Conservation (phyloP, 2,797 vertebrate species). For the Lindbergichthys nudifrons region DNA sequence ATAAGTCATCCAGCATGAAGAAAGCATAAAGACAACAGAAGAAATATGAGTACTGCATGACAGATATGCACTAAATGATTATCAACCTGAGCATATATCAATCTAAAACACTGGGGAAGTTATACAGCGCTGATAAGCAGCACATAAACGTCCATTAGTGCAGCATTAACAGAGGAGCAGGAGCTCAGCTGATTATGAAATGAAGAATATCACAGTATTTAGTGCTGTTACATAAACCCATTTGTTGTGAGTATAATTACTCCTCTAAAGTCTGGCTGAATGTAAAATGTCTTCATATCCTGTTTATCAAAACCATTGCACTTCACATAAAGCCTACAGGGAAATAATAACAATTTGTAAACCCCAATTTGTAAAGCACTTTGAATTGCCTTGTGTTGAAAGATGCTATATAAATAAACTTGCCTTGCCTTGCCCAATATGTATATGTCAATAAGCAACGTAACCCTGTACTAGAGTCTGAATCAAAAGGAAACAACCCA, state of each 20-base stretch:
- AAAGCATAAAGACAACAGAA: no score
- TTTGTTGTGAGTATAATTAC: neutral
- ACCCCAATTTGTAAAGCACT: no score
- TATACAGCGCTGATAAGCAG: neutral
- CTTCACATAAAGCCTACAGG: neutral
- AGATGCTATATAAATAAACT: no score
- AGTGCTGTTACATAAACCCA: neutral
- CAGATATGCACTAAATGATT: no score
- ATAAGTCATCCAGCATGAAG: no score
- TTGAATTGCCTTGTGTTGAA: no score
- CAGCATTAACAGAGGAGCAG: neutral
- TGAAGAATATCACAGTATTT: neutral
- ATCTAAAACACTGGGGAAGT: no score
- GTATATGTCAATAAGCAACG: no score
- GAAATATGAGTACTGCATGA: no score
- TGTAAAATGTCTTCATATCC: neutral
- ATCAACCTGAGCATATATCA: no score
- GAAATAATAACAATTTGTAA: neutral
- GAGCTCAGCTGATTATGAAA: constrained; percentile 4
- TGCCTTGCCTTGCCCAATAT: no score
- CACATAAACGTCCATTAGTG: neutral
- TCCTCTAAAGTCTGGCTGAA: neutral
- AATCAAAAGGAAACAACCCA: neutral
- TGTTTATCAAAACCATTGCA: no score
- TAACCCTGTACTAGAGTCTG: neutral